phyloP scores from a whole-genome alignment of 2,113 vertebrate genomes.

The Ancistrus triradiatus region DNA sequence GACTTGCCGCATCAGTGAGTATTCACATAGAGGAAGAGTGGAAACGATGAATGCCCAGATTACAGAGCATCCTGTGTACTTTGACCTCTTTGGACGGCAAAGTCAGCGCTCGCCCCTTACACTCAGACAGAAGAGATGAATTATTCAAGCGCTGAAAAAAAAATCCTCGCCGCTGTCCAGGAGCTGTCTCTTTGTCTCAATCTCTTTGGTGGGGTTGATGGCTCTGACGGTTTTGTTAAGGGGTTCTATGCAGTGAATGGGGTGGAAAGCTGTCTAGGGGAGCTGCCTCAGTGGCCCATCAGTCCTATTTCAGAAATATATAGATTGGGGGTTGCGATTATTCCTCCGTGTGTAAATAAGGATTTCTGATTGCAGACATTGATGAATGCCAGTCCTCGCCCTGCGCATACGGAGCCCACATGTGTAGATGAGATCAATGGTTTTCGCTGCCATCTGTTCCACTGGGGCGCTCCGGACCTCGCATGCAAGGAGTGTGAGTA shows the following conservation, averaged over 20 bases:
- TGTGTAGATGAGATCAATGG: conserved; percentile 94
- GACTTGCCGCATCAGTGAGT: conserved; percentile 99
- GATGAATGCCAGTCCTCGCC: conserved; percentile 96
- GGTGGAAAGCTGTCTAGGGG: background rate
- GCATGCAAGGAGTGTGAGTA: conserved; percentile 91
- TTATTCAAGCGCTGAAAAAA: conserved; percentile 62
- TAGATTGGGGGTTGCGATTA: background rate
- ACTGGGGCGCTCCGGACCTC: conserved; percentile 76
- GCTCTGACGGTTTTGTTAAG: conserved; percentile 24
- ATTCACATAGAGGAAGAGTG: conserved; percentile 11
- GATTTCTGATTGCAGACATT: conserved; percentile 70
- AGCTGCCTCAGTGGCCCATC: no score
- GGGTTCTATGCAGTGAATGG: conserved; percentile 33
- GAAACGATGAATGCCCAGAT: conserved; percentile 45
- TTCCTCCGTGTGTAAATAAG: background rate
- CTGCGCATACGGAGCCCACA: conserved; percentile 88
- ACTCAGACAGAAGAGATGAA: conserved; percentile 57
- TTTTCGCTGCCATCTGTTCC: conserved; percentile 88
- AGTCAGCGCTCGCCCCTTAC: conserved; percentile 55
- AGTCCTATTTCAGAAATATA: background rate
- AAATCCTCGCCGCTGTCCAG: conserved; percentile 55
- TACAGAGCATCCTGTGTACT: conserved; percentile 49
- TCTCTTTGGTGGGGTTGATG: conserved; percentile 38
- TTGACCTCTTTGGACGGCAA: conserved; percentile 56
- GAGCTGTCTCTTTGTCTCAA: conserved; percentile 54